A percentile compares a stretch with the other conserved stretches of the same genome.
Conservation (phyloP, 2,113 vertebrate species). For the Edolisoma coerulescens region DNA sequence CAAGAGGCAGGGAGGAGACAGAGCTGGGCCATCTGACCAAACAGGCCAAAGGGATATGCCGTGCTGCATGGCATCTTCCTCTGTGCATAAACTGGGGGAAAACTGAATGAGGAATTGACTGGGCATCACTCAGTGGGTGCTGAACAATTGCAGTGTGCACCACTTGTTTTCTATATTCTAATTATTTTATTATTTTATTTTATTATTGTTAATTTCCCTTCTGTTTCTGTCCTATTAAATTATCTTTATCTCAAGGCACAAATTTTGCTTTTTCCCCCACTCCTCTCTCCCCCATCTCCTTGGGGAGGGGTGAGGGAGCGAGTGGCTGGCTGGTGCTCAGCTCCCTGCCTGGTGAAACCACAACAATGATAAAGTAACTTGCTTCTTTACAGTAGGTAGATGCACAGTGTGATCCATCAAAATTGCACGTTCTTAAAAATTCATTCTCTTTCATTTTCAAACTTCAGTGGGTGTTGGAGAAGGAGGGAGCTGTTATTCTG, state of each 20-base stretch:
- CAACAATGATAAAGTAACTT: not conserved
- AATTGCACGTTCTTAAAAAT: not conserved
- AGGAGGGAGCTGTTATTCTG: conserved; percentile 20
- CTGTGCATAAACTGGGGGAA: too few species aligned
- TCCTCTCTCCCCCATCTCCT: rapidly evolving
- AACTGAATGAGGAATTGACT: not conserved
- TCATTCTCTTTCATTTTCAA: not conserved
- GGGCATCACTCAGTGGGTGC: rapidly evolving
- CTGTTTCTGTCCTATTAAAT: not conserved
- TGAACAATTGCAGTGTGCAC: not conserved
- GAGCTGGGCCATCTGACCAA: not conserved
- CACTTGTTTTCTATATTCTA: not conserved
- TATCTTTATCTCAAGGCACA: not conserved
- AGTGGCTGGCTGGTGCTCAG: not conserved
- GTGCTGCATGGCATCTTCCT: too few species aligned
- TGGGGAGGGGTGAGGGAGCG: not conserved
- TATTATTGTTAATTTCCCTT: not conserved
- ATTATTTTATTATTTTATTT: not conserved
- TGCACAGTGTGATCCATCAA: not conserved
- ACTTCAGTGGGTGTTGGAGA: conserved; percentile 5
- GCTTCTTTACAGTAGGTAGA: not conserved
- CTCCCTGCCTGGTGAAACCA: not conserved
- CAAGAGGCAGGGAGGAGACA: not conserved
- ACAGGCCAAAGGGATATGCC: rapidly evolving
- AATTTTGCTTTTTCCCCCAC: not conserved